A percentile compares a stretch with the other conserved stretches of the same genome.
These are phyloP conservation scores for Chromoteleia sp. DNA, from an alignment of 2,888 invertebrate genomes.

Conservation along the genomic window DNA sequence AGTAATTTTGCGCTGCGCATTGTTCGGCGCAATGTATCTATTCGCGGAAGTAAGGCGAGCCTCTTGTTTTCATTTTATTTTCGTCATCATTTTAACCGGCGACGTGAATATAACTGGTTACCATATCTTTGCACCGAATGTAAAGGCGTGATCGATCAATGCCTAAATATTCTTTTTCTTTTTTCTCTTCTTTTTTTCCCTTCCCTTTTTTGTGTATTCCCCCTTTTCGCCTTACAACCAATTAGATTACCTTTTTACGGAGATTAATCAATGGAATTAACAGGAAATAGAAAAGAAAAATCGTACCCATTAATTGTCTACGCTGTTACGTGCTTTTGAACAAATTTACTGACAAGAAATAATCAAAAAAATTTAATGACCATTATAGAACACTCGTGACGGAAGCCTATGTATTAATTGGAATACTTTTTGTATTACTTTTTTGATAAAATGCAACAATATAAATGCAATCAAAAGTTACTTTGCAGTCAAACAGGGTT, in stretches of 20 bases:
- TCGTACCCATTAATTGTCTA: conserved; percentile 23
- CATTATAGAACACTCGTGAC: too few relatives aligned
- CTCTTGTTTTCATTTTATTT: conserved; percentile 32
- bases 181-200: conserved; percentile 5
- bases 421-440: too few relatives aligned
- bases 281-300: conserved; percentile 34
- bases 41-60: neutral
- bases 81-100: conserved; percentile 25
- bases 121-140: conserved; percentile 30
- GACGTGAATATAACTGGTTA: conserved; percentile 39
- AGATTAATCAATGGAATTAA: conserved; percentile 53
- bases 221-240: conserved; percentile 27
- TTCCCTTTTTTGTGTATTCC: conserved; percentile 33
- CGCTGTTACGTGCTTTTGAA: conserved; percentile 20
- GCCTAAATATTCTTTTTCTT: conserved; percentile 33
- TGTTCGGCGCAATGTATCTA: conserved; percentile 1
- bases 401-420: too few relatives aligned
- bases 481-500: too few relatives aligned
- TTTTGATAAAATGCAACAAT: too few relatives aligned
- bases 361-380: conserved; percentile 21
- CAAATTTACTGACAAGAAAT: conserved; percentile 29
- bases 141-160: conserved; percentile 42
- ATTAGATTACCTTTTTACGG: conserved; percentile 45
- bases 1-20: conserved; percentile 13
- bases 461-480: too few relatives aligned